phyloP scores from a whole-genome alignment of 2,797 vertebrate genomes.

The Synanceia verrucosa region DNA sequence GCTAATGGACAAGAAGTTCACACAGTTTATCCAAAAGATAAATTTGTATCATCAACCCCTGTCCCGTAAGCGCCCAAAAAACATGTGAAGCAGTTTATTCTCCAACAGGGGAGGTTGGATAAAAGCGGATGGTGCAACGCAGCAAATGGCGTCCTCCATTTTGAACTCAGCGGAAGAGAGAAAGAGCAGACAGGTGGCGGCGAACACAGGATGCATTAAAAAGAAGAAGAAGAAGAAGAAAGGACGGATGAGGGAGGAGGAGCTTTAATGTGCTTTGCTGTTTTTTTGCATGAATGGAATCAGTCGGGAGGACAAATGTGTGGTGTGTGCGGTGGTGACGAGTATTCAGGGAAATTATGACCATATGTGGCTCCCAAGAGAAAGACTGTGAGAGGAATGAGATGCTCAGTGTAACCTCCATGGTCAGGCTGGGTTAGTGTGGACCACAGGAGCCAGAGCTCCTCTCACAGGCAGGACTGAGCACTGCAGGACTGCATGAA shows the following conservation, averaged over 20 bases:
- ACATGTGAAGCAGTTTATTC: not conserved
- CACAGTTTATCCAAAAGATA: not conserved
- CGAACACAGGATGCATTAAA: slow-evolving; percentile 9
- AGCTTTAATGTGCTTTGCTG: slow-evolving; percentile 24
- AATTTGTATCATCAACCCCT: not conserved
- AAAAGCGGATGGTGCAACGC: not conserved
- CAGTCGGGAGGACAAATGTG: slow-evolving; percentile 47
- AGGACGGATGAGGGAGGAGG: slow-evolving; percentile 25
- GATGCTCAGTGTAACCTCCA: slow-evolving; percentile 23
- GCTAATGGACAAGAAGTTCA: not conserved
- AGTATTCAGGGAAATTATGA: slow-evolving; percentile 51
- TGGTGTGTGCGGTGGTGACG: slow-evolving; percentile 40
- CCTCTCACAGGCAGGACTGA: slow-evolving; percentile 38
- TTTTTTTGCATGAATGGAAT: slow-evolving; percentile 42
- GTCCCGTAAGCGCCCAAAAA: not conserved
- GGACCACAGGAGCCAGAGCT: slow-evolving; percentile 53
- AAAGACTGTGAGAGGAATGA: slow-evolving; percentile 26
- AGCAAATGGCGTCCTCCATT: slow-evolving; percentile 9
- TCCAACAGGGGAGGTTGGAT: slow-evolving; percentile 1
- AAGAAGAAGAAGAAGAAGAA: slow-evolving; percentile 8
- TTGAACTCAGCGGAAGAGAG: slow-evolving; percentile 22
- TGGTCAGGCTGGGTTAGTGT: not conserved
- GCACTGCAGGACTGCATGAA: slow-evolving; percentile 6
- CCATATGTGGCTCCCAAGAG: slow-evolving; percentile 46
- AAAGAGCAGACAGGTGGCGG: slow-evolving; percentile 20